Evolutionary conservation across 64 coral and sea anemone species (phyloP), one percentile per base, ranked within the genome.

Genomic region (Montipora sp.): DNA sequence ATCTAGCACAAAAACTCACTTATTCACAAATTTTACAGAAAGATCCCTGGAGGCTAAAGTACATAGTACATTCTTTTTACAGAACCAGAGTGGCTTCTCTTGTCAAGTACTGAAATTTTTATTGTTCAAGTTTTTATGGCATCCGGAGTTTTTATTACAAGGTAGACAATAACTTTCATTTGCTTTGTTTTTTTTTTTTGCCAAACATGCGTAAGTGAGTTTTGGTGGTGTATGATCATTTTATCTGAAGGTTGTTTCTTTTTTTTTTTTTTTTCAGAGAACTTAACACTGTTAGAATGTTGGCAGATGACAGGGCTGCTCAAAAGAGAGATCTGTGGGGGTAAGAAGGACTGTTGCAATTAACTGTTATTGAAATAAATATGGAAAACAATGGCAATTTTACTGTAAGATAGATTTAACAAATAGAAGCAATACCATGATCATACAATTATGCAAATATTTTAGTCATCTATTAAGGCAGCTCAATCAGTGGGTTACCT

Each of bases 271-370:
- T 48, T 48, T 24, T 80, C 74, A 98, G 96, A 69, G 87, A 98
- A 48, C 90, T 98, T 7, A 98, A 90, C 71, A 66, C 86, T 90
- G 94, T 98, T 13, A 70, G 91, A 65, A 98, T 95, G 89, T 78
- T 87, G 80, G 90, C 92, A 67, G 89, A 89, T 20, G 86, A 95
- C 5, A 95, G 96, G 45, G 90, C 80, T 44, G 84, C 96, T 8
- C 90, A 98, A 51, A 98, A 98, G 66, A 95, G 93, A 59, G 96
- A 98, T 36, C 80, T 98, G 1, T 98, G 96, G 96, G 96, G 96
- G 96, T 98, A 51, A 84, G 60, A 12, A 15, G 8, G 14, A 36
- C 36, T 36, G 36, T 36, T 36, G 36, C 36, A 36, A 36, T 36
- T 36, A 36, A 36, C 36, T 36, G 36, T 36, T 36, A 36, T 36